A percentile compares a stretch with the other conserved stretches of the same genome.
phyloP scores from a whole-genome alignment of 2,888 invertebrate species.

The Amiota minor region DNA sequence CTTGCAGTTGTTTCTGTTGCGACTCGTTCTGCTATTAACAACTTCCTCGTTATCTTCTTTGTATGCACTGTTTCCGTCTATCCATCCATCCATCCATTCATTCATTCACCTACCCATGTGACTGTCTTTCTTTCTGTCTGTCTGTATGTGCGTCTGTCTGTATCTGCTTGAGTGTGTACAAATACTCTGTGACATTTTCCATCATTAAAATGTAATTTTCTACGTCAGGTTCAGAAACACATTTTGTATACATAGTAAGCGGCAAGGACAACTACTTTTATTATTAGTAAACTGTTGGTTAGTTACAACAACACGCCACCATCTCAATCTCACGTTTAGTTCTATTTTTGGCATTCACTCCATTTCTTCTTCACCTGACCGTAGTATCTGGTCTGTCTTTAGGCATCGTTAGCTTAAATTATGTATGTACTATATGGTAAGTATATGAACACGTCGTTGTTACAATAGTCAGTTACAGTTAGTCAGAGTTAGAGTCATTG shows the following conservation, averaged over 20 bases:
- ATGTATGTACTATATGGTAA: conserved; percentile 59
- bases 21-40: too few species aligned
- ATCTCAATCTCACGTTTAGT: background rate
- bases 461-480: conserved; percentile 16
- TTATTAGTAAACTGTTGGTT: conserved; percentile 20
- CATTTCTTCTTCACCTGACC: background rate
- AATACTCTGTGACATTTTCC: conserved; percentile 42
- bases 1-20: too few species aligned
- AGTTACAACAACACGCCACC: background rate
- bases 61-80: too few species aligned
- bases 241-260: conserved; percentile 4
- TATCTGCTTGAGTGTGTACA: conserved; percentile 29
- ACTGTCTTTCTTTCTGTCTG: too few species aligned
- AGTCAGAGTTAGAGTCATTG: conserved; percentile 20
- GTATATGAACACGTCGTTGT: background rate
- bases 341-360: background rate
- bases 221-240: conserved; percentile 64
- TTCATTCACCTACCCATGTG: too few species aligned
- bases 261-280: conserved; percentile 41
- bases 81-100: too few species aligned
- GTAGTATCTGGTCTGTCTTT: conserved; percentile 1
- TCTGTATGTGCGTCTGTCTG: too few species aligned
- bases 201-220: conserved; percentile 67
- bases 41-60: too few species aligned
- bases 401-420: conserved; percentile 45